Conservation (phyloP, 2,113 vertebrate genomes). For the Crotalus horridus region DNA sequence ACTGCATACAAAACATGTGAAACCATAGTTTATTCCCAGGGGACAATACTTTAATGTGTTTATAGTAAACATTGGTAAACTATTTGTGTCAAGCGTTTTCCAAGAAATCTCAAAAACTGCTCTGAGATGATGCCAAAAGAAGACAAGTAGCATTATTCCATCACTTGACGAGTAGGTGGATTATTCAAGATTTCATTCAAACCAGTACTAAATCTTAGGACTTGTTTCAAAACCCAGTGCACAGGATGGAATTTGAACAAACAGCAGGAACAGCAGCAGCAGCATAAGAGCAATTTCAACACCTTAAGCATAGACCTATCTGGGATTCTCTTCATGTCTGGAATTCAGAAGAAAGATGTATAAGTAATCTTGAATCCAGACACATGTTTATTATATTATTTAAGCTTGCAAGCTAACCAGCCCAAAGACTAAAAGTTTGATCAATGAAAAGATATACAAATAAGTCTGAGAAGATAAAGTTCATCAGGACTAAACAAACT, state of each 20-base stretch:
- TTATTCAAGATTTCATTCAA: neutral
- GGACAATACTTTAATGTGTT: neutral
- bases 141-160: neutral
- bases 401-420: neutral
- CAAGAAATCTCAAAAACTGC: neutral
- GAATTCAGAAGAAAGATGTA: neutral
- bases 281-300: neutral
- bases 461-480: neutral
- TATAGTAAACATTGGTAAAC: neutral
- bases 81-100: neutral
- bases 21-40: neutral
- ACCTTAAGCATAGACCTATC: neutral
- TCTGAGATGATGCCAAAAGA: neutral
- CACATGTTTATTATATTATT: neutral
- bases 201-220: neutral
- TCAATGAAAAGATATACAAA: neutral
- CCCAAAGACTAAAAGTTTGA: neutral
- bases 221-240: neutral
- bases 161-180: neutral
- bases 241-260: neutral
- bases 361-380: neutral
- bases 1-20: neutral
- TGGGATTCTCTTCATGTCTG: neutral
- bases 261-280: neutral
- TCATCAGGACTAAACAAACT: constrained; percentile 19